A percentile compares a stretch with the other conserved stretches of the same genome.
phyloP scores from a whole-genome alignment of 2,113 vertebrate species.

The Oryzias curvinotus region DNA sequence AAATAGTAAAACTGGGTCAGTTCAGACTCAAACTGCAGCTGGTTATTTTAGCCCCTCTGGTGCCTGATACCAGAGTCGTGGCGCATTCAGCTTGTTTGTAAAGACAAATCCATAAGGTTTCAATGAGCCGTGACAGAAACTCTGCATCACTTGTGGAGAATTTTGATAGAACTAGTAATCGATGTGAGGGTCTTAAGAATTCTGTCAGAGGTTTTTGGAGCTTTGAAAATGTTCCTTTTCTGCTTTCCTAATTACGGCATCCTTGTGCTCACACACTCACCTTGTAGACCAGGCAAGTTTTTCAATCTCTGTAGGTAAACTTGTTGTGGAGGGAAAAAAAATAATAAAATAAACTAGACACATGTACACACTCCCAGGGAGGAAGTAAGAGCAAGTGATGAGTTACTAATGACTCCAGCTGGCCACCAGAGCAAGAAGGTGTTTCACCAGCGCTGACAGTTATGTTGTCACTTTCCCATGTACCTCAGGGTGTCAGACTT shows the following conservation, averaged over 20 bases:
- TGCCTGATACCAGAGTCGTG: conserved; percentile 10
- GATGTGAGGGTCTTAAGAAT: conserved; percentile 24
- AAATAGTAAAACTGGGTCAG: conserved; percentile 14
- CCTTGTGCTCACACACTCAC: conserved; percentile 6
- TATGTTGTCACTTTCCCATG: conserved; percentile 56
- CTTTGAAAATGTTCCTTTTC: conserved; percentile 18
- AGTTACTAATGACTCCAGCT: conserved; percentile 52
- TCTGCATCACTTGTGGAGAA: background rate
- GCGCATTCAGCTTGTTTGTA: conserved; percentile 4
- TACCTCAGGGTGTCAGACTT: conserved; percentile 56
- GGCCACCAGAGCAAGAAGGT: conserved; percentile 39
- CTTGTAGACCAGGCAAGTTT: conserved; percentile 12
- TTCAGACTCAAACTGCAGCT: conserved; percentile 18
- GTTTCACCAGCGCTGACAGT: conserved; percentile 39
- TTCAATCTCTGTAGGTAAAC: conserved; percentile 19
- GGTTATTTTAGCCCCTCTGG: conserved; percentile 9
- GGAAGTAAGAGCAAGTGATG: conserved; percentile 30
- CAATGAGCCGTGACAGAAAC: conserved; percentile 6
- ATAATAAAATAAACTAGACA: background rate
- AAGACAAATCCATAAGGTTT: conserved; percentile 5
- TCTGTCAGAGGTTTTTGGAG: conserved; percentile 3
- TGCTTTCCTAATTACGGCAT: conserved; percentile 14
- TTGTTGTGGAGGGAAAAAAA: conserved; percentile 6
- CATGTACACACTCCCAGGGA: conserved; percentile 12
- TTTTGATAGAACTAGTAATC: conserved; percentile 20